A percentile compares a stretch with the other conserved stretches of the same genome.
Evolutionary conservation across 2,113 vertebrate species (phyloP).

Genomic region (Gallinago paraguaiae): DNA sequence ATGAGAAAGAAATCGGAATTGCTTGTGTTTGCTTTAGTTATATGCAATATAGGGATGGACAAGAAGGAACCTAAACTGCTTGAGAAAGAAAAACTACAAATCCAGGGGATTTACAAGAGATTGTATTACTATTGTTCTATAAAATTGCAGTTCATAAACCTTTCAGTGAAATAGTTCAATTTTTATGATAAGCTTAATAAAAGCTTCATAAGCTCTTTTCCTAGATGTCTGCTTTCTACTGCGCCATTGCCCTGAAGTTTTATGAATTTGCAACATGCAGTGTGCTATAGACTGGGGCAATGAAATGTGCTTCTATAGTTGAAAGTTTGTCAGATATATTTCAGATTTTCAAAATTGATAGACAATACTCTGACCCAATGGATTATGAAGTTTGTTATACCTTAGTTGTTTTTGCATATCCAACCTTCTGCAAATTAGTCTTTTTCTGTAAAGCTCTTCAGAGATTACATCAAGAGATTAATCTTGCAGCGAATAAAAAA

Average conservation of each 20-base stretch:
- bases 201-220: background rate
- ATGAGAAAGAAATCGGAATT: background rate
- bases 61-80: background rate
- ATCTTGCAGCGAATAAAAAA: background rate
- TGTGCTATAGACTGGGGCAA: background rate
- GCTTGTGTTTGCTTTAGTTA: background rate
- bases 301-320: accelerated
- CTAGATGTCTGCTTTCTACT: background rate
- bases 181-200: background rate
- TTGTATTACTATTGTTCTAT: background rate
- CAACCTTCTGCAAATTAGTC: background rate
- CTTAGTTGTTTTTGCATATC: background rate
- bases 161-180: background rate
- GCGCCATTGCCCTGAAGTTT: background rate
- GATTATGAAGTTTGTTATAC: background rate
- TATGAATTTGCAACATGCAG: background rate
- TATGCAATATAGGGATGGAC: background rate
- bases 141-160: background rate
- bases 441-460: background rate
- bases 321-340: background rate
- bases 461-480: background rate
- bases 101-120: background rate
- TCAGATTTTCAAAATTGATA: background rate
- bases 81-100: background rate
- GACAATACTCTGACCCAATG: background rate